Evolutionary conservation across 2,797 vertebrate species (phyloP).

Genomic region (Hemibagrus guttatus): DNA sequence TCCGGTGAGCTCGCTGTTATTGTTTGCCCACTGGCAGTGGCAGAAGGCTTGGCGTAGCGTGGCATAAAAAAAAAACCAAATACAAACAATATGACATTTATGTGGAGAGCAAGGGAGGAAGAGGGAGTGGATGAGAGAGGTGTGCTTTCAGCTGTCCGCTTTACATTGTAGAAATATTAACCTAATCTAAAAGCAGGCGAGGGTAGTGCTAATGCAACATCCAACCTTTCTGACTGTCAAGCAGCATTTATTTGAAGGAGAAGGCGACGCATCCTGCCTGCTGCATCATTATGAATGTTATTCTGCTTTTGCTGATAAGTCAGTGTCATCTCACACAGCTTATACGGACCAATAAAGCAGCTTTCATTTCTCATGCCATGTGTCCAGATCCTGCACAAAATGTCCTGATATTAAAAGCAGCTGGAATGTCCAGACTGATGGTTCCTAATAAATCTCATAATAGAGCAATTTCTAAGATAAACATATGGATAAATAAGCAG

Average conservation of each 20-base stretch:
- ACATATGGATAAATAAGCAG: not conserved
- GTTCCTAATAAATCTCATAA: not conserved
- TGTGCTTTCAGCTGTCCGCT: slow-evolving; percentile 23
- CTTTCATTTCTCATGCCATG: not conserved
- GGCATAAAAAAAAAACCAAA: slow-evolving; percentile 28
- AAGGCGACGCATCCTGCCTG: not conserved
- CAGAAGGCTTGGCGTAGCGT: slow-evolving; percentile 21
- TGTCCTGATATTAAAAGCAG: slow-evolving; percentile 3
- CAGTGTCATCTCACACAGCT: slow-evolving; percentile 12
- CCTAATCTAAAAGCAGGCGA: slow-evolving; percentile 25
- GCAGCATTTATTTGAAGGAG: slow-evolving; percentile 6
- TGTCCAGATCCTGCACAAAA: slow-evolving; percentile 8
- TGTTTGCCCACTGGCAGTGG: slow-evolving; percentile 50
- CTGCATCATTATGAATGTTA: not conserved
- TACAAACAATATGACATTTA: slow-evolving; percentile 49
- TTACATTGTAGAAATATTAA: slow-evolving; percentile 39
- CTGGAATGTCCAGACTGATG: not conserved
- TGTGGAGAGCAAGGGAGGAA: not conserved
- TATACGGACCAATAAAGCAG: not conserved
- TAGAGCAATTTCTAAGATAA: not conserved
- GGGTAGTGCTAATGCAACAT: slow-evolving; percentile 18
- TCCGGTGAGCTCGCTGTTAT: slow-evolving; percentile 48
- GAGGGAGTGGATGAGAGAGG: not conserved
- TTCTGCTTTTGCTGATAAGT: slow-evolving; percentile 8
- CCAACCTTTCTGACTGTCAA: not conserved